These are phyloP conservation scores for Cotesia typhae DNA, from an alignment of 1,140 invertebrate genomes.

Conservation along the genomic window DNA sequence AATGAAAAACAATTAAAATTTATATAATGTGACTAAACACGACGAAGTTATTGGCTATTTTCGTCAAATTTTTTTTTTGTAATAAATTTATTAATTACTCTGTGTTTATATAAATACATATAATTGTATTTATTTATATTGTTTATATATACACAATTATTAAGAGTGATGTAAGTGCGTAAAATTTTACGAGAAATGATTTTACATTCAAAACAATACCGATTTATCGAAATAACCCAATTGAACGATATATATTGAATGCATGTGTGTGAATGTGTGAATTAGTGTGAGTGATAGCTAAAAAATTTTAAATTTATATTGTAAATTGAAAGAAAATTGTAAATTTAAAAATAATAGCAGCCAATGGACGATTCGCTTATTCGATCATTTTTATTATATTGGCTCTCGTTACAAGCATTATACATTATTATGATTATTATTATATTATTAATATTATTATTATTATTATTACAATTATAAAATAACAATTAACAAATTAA, in stretches of 20 bases:
- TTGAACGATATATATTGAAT: background rate
- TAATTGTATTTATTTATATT: too few relatives aligned
- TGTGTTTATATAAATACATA: too few relatives aligned
- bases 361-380: constrained; percentile 15
- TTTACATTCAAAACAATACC: too few relatives aligned
- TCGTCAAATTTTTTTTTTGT: too few relatives aligned
- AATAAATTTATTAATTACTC: too few relatives aligned
- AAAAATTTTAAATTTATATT: constrained; percentile 1
- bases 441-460: background rate
- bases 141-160: too few relatives aligned
- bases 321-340: constrained; percentile 7
- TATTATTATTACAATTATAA: background rate
- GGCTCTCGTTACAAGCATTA: constrained; percentile 22
- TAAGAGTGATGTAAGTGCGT: too few relatives aligned
- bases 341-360: background rate
- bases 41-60: too few relatives aligned
- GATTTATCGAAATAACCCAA: background rate
- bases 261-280: background rate
- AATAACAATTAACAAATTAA: constrained; percentile 3
- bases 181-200: too few relatives aligned
- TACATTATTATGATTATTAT: constrained; percentile 1
- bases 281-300: background rate
- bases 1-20: constrained; percentile 8
- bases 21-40: too few relatives aligned
- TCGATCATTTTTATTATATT: constrained; percentile 8